A percentile compares a stretch with the other conserved stretches of the same genome.
Conservation (phyloP, 1,140 invertebrate species). For the Ostrea edulis region DNA sequence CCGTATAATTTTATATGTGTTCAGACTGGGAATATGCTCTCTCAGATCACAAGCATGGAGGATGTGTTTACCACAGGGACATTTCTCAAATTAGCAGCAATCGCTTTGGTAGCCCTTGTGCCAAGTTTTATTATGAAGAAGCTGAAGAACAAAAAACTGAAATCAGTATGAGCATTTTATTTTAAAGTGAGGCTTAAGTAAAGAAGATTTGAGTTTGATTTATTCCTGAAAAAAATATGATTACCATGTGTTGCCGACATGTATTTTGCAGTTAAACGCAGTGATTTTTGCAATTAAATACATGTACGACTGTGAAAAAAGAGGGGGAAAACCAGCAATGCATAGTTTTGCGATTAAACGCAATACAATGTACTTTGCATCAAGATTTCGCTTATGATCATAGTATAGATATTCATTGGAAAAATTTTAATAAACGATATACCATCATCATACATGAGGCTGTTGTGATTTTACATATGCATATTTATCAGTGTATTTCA, state of each 20-base stretch:
- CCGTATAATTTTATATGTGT: conserved; percentile 86
- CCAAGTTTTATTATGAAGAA: conserved; percentile 77
- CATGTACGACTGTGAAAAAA: too few species aligned
- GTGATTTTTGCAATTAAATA: too few species aligned
- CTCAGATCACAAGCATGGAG: conserved; percentile 81
- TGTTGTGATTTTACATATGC: too few species aligned
- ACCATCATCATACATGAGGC: too few species aligned
- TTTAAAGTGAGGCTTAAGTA: neutral
- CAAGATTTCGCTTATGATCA: too few species aligned
- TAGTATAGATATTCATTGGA: too few species aligned
- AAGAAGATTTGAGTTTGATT: neutral
- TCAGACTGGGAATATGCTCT: conserved; percentile 83
- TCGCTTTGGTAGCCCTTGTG: conserved; percentile 81
- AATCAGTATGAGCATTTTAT: conserved; percentile 5
- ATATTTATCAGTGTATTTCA: too few species aligned
- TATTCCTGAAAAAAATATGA: neutral
- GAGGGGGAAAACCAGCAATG: too few species aligned
- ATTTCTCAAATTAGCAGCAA: conserved; percentile 80
- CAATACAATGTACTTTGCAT: too few species aligned
- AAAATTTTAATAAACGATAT: too few species aligned
- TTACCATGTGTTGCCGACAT: neutral
- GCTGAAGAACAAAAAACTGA: conserved; percentile 54
- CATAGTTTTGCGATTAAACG: too few species aligned
- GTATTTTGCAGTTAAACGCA: too few species aligned
- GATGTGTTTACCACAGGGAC: conserved; percentile 82